Base-by-base conservation (phyloP, 1,140 invertebrate species). In the Sycophila sp. region DNA sequence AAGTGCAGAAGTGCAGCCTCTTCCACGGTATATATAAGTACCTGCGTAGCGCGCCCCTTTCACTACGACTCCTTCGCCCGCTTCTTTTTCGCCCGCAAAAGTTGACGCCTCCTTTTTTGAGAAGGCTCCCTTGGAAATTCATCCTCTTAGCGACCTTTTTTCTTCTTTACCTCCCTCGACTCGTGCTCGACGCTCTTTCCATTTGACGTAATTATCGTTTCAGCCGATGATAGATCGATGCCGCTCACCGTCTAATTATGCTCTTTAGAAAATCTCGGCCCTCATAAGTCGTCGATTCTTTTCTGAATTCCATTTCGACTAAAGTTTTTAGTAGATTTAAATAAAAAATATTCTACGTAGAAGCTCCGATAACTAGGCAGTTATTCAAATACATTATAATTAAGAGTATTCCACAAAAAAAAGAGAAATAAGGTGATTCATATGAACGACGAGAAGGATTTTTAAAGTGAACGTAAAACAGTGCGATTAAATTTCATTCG, bases 141-240 rank as follows among this genome's bases (percentile, higher is more conserved):
- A 58, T 67, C 36, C 17, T 67, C 47, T 34, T 34, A 47, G 36
- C n/a, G 15, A 19, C 22, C 28, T 34, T 59, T 10, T 36, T 68
- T 47, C 32, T 56, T 38, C 32, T 38, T 10, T 28, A n/a, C n/a
- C n/a, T 56, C 30, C n/a, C 36, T 13, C 49, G 24, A 11, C 49
- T 11, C 6, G 15, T 28, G 2, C 24, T 51, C 13, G 13, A 28
- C 19, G 7, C 15, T 28, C 49, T 28, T 65, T 7, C 53, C 22
- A 65, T n/a, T 65, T 49, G n/a, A 32, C 15, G 40, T 68, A 68
- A 68, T 68, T 60, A 68, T 49, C 65, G 22, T 15, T 47, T 67
- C 28, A 32, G 13, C 11, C 4, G 30, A 26, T 26, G 32, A 51
- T 49, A 22, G 34, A 47, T 47, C 17, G 42, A n/a, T n/a, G n/a